Evolutionary conservation across 2,888 invertebrate species (phyloP), one percentile per base, ranked within the genome.

Genomic region (Cataglyphis altisquamis): DNA sequence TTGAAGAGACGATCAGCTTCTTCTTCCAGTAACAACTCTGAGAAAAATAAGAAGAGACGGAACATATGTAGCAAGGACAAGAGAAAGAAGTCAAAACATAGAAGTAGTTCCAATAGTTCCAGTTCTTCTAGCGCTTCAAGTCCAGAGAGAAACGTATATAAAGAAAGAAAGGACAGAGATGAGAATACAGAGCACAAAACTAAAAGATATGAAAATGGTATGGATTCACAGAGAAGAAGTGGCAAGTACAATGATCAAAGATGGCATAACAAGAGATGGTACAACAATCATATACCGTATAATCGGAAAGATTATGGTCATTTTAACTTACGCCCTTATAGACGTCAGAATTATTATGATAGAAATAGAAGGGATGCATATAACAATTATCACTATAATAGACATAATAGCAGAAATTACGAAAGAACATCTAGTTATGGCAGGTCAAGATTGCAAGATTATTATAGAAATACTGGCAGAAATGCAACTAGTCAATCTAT

Each of bases 61-160:
- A 91, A 90, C 64, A 41, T 88, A 5, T 91, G 90, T 15, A 88
- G 90, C 36, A 92, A 92, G 32, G 93, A 92, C 48, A 94, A 92
- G 66, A 91, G 90, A 39, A 88, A 86, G 41, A 92, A 91, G 57
- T 89, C 91, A 6, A 92, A 89, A 62, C 89, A 83, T 39, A 89
- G 90, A 29, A 90, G 90, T 62, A 90, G 87, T 67, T 91, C 90
- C 0, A 91, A 90, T 32, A 91, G 90, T 74, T 91, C 91, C 0
- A 90, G 88, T 72, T 88, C 92, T 41, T 88, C 88, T 8, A 89
- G 89, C 48, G 55, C 64, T 48, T 91, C 91, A 12, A 87, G 88
- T 41, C 70, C 60, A 0, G 90, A 87, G 1, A 60, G 52, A 21
- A 86, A 87, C n/a, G 66, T 39, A 6, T 82, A 73, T 32, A 84